Percentiles rank a stretch among this genome's conserved stretches.
These are phyloP conservation scores for Pseudomyrmex flavicornis DNA, from an alignment of 1,140 invertebrate species.

Conservation along the genomic window DNA sequence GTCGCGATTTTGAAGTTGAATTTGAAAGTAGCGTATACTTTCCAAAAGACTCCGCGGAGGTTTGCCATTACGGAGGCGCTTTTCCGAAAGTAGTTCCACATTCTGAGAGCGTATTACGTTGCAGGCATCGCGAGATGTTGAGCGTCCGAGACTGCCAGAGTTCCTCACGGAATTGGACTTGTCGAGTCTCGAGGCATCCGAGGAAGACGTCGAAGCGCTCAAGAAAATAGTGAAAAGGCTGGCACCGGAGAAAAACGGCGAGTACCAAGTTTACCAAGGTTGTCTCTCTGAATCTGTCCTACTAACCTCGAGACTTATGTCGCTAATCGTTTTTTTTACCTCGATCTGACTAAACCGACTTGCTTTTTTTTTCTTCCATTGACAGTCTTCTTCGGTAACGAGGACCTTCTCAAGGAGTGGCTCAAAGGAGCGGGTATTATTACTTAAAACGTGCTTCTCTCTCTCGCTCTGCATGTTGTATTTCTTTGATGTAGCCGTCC, in stretches of 20 bases:
- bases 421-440: slow-evolving; percentile 83
- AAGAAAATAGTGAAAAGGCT: slow-evolving; percentile 82
- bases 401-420: slow-evolving; percentile 82
- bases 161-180: slow-evolving; percentile 81
- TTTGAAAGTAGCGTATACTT: slow-evolving; percentile 4
- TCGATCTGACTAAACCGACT: slow-evolving; percentile 58
- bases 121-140: slow-evolving; percentile 74
- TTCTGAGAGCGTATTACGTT: slow-evolving; percentile 60
- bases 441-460: slow-evolving; percentile 58
- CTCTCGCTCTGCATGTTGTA: slow-evolving; percentile 4
- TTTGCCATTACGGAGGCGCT: neutral
- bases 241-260: slow-evolving; percentile 84
- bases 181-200: slow-evolving; percentile 79
- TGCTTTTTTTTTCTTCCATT: slow-evolving; percentile 59
- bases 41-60: slow-evolving; percentile 3
- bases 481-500: slow-evolving; percentile 9
- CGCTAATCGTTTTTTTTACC: slow-evolving; percentile 18
- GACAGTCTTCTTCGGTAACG: slow-evolving; percentile 82
- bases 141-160: slow-evolving; percentile 77
- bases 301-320: slow-evolving; percentile 62
- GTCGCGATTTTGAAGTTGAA: no score
- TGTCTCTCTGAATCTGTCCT: slow-evolving; percentile 67
- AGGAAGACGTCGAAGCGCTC: slow-evolving; percentile 80
- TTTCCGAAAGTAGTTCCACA: slow-evolving; percentile 57
- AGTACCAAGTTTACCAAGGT: slow-evolving; percentile 84